phyloP scores from a whole-genome alignment of 2,888 invertebrate species.

The Crepidodera aurea region DNA sequence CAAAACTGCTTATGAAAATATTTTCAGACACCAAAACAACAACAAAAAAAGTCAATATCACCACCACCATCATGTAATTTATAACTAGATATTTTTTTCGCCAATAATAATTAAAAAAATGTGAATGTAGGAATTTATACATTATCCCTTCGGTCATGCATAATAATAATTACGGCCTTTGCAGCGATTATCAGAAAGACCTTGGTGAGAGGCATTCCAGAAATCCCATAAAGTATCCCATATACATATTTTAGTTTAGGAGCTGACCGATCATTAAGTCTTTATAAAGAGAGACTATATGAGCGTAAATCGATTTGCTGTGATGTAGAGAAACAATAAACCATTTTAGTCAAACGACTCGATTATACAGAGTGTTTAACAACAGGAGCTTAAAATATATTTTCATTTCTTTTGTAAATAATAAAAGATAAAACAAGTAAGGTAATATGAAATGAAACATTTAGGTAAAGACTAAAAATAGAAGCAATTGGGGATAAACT shows the following conservation, averaged over 20 bases:
- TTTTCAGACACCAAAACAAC: slow-evolving; percentile 8
- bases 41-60: slow-evolving; percentile 18
- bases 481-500: too few species aligned
- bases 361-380: too few species aligned
- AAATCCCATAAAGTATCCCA: slow-evolving; percentile 29
- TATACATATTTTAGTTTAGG: slow-evolving; percentile 16
- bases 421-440: too few species aligned
- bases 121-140: slow-evolving; percentile 24
- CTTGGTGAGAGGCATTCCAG: slow-evolving; percentile 32
- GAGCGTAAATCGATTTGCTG: too few species aligned
- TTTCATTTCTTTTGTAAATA: too few species aligned
- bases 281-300: too few species aligned
- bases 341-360: too few species aligned
- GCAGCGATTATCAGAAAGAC: slow-evolving; percentile 28
- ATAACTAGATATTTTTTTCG: slow-evolving; percentile 19
- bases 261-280: neutral
- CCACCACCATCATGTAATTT: slow-evolving; percentile 22
- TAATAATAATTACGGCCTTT: slow-evolving; percentile 30
- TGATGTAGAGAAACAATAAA: too few species aligned
- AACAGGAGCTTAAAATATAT: too few species aligned
- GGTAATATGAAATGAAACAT: too few species aligned
- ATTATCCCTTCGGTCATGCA: slow-evolving; percentile 30
- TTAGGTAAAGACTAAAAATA: too few species aligned
- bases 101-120: slow-evolving; percentile 27
- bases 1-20: slow-evolving; percentile 8